Base-by-base conservation (phyloP, 2,797 vertebrate genomes). In the Potorous gilbertii region DNA sequence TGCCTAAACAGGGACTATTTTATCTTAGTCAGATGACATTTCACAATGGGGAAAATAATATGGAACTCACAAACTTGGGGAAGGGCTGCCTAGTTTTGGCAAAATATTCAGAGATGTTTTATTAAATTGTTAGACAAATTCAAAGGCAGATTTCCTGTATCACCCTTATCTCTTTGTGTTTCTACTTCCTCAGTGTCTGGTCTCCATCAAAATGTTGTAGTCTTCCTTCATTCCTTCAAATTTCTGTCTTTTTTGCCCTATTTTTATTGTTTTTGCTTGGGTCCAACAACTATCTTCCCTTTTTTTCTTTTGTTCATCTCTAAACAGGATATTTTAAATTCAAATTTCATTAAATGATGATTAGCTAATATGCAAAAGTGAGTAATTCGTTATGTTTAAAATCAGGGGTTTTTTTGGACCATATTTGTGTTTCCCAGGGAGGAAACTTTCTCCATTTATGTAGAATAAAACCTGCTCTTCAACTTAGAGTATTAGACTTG, bases 41-140 rank as follows among this genome's bases (percentile, higher is more conserved):
- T 81, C 66, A 81, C 40, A 81, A 18, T 46, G 18, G 66, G n/a
- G n/a, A 13, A 46, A 46, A 46, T 81, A 46, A 81, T 81, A 21
- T 46, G 18, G 18, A 24, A 81, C 66, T 81, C n/a, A 24, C 16
- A 91, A 56, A 95, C 90, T 81, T 31, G 31, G 55, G 55, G 54
- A 87, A 46, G 21, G 90, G 92, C 91, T 93, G 91, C 90, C 90
- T 81, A n/a, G 8, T 5, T 27, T 3, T 24, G 2, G 55, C n/a
- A 90, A 96, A 96, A 94, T 13, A 74, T 92, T 55, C n/a, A 81
- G 21, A 89, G 94, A 54, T 56, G 92, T 91, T 91, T 89, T 21
- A 95, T 95, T 95, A 95, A 92, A 95, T 95, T 50, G 54, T 90
- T 91, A 28, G 90, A 12, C 55, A 92, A 94, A 1, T 95, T 50